A percentile compares a stretch with the other conserved stretches of the same genome.
These are phyloP conservation scores for Hoplostethus atlanticus DNA, from an alignment of 2,797 vertebrate species.

Conservation along the genomic window DNA sequence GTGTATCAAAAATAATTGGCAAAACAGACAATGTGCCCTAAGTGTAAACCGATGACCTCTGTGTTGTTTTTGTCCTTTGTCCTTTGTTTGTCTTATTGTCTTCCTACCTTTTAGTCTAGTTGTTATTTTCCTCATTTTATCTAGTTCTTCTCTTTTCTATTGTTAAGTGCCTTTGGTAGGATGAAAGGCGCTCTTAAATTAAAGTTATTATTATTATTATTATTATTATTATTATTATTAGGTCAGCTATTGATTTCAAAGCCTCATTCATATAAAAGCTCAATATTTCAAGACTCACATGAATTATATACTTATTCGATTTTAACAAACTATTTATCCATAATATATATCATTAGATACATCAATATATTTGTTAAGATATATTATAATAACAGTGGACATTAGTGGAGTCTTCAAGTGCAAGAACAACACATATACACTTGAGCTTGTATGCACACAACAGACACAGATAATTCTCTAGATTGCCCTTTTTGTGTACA, in stretches of 20 bases:
- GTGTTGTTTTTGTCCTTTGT: no score
- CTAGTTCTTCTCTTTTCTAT: no score
- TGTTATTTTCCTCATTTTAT: no score
- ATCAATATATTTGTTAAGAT: background rate
- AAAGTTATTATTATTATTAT: no score
- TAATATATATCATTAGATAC: background rate
- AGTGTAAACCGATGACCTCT: background rate
- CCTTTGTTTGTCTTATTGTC: no score
- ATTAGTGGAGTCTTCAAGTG: background rate
- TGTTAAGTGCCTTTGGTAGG: no score
- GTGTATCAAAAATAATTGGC: background rate
- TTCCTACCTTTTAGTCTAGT: no score
- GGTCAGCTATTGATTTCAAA: background rate
- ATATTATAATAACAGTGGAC: background rate
- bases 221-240: no score
- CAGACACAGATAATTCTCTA: background rate
- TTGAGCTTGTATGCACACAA: background rate
- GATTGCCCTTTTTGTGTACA: background rate
- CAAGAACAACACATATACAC: background rate
- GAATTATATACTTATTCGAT: background rate
- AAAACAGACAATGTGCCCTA: background rate
- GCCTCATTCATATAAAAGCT: background rate
- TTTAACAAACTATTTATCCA: background rate
- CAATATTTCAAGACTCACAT: conserved; percentile 2
- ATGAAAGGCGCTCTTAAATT: no score